These are phyloP conservation scores for Drosophila ustulata DNA, from an alignment of 2,888 invertebrate species.

Conservation along the genomic window DNA sequence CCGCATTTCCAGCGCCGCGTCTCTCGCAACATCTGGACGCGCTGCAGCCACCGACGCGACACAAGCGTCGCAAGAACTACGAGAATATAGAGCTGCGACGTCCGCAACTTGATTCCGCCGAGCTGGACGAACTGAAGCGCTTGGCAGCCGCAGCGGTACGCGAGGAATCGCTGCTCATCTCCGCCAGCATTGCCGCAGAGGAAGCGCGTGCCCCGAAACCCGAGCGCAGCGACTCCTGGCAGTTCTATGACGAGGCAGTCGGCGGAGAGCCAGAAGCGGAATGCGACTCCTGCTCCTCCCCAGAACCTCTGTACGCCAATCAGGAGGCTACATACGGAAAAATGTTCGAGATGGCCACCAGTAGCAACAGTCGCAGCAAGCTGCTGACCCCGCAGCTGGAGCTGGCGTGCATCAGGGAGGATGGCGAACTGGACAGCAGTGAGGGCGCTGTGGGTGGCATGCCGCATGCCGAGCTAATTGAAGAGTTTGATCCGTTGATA, in stretches of 20 bases:
- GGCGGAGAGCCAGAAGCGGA: constrained; percentile 39
- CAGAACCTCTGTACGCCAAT: constrained; percentile 84
- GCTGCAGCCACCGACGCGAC: constrained; percentile 78
- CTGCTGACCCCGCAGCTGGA: constrained; percentile 75
- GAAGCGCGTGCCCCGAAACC: constrained; percentile 80
- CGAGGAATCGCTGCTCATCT: constrained; percentile 75
- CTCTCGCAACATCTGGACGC: constrained; percentile 71
- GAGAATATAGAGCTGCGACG: constrained; percentile 80
- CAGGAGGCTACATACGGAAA: constrained; percentile 84
- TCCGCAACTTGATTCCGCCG: constrained; percentile 77
- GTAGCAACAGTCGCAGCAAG: constrained; percentile 72
- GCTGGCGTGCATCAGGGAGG: constrained; percentile 59
- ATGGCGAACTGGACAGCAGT: constrained; percentile 53
- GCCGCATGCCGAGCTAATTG: constrained; percentile 87
- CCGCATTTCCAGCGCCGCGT: constrained; percentile 82
- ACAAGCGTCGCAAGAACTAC: constrained; percentile 81
- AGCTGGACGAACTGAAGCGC: constrained; percentile 76
- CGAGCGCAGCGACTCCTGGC: constrained; percentile 84
- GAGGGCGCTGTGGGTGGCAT: constrained; percentile 76
- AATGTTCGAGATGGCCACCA: constrained; percentile 83
- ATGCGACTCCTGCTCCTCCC: constrained; percentile 64
- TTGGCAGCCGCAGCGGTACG: constrained; percentile 70
- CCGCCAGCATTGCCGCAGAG: constrained; percentile 68
- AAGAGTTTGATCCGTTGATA: constrained; percentile 90
- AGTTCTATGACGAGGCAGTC: constrained; percentile 78